Evolutionary conservation across 2,797 vertebrate genomes (phyloP).

Genomic region (Anniella stebbinsi): DNA sequence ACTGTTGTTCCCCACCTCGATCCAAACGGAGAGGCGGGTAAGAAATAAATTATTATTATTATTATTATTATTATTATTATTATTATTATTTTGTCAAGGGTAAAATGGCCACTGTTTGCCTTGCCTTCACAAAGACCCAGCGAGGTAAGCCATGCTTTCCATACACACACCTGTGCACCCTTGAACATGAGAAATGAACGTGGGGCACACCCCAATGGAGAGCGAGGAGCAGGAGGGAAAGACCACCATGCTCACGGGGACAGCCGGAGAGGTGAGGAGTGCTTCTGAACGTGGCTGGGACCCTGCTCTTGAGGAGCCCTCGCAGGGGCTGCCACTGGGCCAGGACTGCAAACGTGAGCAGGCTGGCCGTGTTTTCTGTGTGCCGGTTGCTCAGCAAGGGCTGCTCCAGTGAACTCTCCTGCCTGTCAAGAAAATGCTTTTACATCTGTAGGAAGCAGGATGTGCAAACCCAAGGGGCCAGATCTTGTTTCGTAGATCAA

Average conservation of each 20-base stretch:
- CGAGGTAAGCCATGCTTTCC: background rate
- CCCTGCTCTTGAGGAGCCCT: background rate
- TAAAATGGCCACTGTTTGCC: background rate
- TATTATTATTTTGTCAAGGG: background rate
- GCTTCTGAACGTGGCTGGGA: background rate
- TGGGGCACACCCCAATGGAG: background rate
- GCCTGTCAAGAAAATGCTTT: constrained; percentile 83
- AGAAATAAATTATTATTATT: too few relatives aligned
- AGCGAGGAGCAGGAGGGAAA: too few relatives aligned
- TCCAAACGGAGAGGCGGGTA: too few relatives aligned
- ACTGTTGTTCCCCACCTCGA: too few relatives aligned
- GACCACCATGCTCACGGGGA: too few relatives aligned
- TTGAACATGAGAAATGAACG: background rate
- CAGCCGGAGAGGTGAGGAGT: too few relatives aligned
- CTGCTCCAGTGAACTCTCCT: constrained; percentile 78
- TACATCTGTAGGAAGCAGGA: constrained; percentile 85
- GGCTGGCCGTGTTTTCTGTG: constrained; percentile 65
- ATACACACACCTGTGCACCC: background rate
- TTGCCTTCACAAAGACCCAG: background rate
- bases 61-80: too few relatives aligned
- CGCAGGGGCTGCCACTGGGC: too few relatives aligned
- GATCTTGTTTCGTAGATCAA: constrained; percentile 86
- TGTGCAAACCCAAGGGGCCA: constrained; percentile 84
- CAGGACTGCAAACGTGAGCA: background rate
- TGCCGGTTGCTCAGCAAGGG: constrained; percentile 72